Base-by-base conservation (phyloP, 2,888 invertebrate species). In the Acanthosoma haemorrhoidale region DNA sequence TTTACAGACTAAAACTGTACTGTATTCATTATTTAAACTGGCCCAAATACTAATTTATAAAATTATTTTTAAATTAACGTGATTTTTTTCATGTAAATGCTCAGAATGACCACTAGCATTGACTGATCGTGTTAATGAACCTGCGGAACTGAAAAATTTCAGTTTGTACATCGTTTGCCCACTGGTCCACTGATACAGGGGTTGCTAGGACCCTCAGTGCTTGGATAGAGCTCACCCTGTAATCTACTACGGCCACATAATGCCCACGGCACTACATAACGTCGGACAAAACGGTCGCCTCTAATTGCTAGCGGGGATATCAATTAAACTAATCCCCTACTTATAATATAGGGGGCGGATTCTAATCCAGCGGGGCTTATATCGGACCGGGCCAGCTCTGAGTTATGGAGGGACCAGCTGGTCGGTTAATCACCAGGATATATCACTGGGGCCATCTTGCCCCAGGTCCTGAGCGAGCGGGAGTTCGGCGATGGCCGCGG, bases 261-360 rank as follows among this genome's bases (percentile, higher is more conserved):
- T 25, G 21, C 51, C 51, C n/a, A n/a, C n/a, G 51, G 25, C 51
- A 51, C 51, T 51, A 51, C 51, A 51, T 51, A 51, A 51, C 51
- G 51, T 21, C 25, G 29, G 51, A 51, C 51, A 51, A 51, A 51
- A 51, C 51, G 51, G 51, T 25, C 29, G n/a, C 51, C 51, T 25
- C 51, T 51, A 51, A 51, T 51, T 51, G 51, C 51, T 21, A 25
- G 18, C 51, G 51, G 51, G n/a, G 51, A 51, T 51, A 51, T 51
- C 51, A 51, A 51, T 51, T 51, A 51, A 51, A 51, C 51, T 51
- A 51, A 51, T 51, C 51, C n/a, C 51, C 51, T 51, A 51, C 51
- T 51, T 51, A 51, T 51, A 51, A 51, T 51, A 51, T 51, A 51
- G 51, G 51, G 51, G 51, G 51, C n/a, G 51, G 51, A 51, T 51